Evolutionary conservation across 35 echinoderm and acorn worm species (phyloP).

Genomic region (Ptychodera flava): DNA sequence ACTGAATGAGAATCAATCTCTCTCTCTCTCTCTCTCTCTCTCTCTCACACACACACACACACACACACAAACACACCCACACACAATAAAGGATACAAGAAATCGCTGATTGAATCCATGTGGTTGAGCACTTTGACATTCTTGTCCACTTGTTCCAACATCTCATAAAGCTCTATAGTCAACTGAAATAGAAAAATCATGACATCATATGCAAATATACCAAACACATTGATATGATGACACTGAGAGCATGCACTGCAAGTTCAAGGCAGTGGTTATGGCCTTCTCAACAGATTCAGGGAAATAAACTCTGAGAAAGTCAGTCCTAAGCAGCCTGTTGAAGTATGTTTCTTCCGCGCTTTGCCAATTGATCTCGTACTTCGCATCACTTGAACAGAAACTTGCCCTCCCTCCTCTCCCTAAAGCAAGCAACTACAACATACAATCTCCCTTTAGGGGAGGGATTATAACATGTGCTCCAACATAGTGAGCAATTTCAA

Average conservation of each 20-base stretch:
- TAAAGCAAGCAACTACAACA: too few relatives aligned
- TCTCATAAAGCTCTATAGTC: constrained; percentile 84
- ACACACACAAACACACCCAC: too few relatives aligned
- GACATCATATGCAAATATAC: too few relatives aligned
- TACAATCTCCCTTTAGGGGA: too few relatives aligned
- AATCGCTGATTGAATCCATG: constrained; percentile 82
- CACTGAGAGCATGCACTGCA: neutral
- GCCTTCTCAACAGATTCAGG: neutral
- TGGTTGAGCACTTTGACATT: constrained; percentile 44
- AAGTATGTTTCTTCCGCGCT: too few relatives aligned
- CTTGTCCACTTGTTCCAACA: constrained; percentile 73
- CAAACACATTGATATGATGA: neutral
- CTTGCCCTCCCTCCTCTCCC: too few relatives aligned
- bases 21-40: too few relatives aligned
- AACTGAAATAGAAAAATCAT: constrained; percentile 49
- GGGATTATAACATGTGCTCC: too few relatives aligned
- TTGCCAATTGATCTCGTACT: neutral
- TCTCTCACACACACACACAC: too few relatives aligned
- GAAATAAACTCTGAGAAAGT: neutral
- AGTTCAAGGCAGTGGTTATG: neutral
- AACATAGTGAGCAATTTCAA: too few relatives aligned
- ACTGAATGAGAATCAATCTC: too few relatives aligned
- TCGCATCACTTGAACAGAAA: neutral
- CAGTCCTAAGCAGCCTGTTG: neutral
- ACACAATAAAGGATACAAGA: constrained; percentile 85